phyloP scores from a whole-genome alignment of 2,888 invertebrate species.

The Didymodactylos carnosus region DNA sequence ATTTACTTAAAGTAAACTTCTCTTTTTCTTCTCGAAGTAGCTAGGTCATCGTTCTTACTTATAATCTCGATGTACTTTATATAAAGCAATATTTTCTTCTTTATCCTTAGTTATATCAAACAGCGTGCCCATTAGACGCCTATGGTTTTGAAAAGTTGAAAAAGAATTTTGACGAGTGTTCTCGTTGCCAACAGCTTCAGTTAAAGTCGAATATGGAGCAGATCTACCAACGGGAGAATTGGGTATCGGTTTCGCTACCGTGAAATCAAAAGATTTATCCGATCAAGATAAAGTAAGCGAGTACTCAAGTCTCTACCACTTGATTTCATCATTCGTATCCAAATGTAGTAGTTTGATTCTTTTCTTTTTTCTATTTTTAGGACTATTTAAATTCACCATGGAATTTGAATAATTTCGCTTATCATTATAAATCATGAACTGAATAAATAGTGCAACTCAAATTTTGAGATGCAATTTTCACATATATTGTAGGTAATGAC shows the following conservation, averaged over 20 bases:
- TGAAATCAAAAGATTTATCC: constrained; percentile 55
- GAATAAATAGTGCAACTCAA: too few relatives aligned
- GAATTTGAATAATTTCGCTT: constrained; percentile 93
- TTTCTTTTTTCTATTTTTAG: constrained; percentile 13
- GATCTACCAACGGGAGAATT: constrained; percentile 93
- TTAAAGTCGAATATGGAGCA: constrained; percentile 92
- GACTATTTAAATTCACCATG: constrained; percentile 77
- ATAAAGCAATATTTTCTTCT: constrained; percentile 1
- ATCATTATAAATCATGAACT: constrained; percentile 59
- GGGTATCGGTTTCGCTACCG: constrained; percentile 87
- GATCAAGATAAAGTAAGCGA: constrained; percentile 47
- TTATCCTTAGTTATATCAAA: constrained; percentile 20
- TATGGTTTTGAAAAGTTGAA: constrained; percentile 92
- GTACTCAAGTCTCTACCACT: constrained; percentile 22
- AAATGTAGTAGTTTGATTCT: too few relatives aligned
- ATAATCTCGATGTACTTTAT: too few relatives aligned
- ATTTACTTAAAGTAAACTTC: neutral
- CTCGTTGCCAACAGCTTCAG: constrained; percentile 81
- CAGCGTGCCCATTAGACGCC: constrained; percentile 59
- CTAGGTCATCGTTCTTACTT: too few relatives aligned
- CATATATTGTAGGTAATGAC: too few relatives aligned
- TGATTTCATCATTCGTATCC: too few relatives aligned
- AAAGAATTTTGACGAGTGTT: constrained; percentile 95
- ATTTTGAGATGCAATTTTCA: too few relatives aligned
- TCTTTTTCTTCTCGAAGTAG: too few relatives aligned